Evolutionary conservation across 92 coral and sea anemone species (phyloP).

Genomic region (Zoanthus sansibaricus): DNA sequence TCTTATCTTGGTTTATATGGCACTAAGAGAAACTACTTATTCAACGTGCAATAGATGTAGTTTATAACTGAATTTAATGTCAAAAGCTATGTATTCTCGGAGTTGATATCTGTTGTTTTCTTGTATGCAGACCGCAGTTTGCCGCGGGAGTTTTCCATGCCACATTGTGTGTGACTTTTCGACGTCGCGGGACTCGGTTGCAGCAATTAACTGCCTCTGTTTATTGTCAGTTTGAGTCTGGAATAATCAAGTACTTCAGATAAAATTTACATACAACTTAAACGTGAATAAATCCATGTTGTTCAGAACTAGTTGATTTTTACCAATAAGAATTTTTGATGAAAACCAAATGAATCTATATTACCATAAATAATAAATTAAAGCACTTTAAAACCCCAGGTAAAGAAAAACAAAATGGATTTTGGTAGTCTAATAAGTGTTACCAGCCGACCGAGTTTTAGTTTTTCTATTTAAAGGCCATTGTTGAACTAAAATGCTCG

Average conservation of each 20-base stretch:
- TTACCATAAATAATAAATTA: slow-evolving; percentile 39
- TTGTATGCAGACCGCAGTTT: slow-evolving; percentile 22
- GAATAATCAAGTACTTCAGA: slow-evolving; percentile 68
- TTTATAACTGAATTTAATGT: background rate
- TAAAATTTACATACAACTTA: slow-evolving; percentile 75
- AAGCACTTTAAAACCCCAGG: slow-evolving; percentile 35
- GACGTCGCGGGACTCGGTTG: slow-evolving; percentile 38
- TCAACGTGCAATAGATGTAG: background rate
- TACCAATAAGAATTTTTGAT: slow-evolving; percentile 27
- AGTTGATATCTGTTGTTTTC: slow-evolving; percentile 4
- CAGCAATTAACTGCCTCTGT: slow-evolving; percentile 70
- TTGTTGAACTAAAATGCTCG: background rate
- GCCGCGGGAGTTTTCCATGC: slow-evolving; percentile 12
- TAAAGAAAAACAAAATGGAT: slow-evolving; percentile 4
- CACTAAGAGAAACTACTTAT: background rate
- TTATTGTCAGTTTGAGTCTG: slow-evolving; percentile 60
- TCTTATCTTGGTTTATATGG: background rate
- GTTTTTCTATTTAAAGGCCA: background rate
- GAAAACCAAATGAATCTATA: slow-evolving; percentile 3
- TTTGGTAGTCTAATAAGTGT: slow-evolving; percentile 19
- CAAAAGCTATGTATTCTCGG: background rate
- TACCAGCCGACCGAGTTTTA: background rate
- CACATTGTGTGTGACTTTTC: slow-evolving; percentile 5
- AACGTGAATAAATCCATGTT: slow-evolving; percentile 36
- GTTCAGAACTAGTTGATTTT: slow-evolving; percentile 45